Evolutionary conservation across 2,797 vertebrate genomes (phyloP).

Genomic region (Hapalemur alaotrensis): DNA sequence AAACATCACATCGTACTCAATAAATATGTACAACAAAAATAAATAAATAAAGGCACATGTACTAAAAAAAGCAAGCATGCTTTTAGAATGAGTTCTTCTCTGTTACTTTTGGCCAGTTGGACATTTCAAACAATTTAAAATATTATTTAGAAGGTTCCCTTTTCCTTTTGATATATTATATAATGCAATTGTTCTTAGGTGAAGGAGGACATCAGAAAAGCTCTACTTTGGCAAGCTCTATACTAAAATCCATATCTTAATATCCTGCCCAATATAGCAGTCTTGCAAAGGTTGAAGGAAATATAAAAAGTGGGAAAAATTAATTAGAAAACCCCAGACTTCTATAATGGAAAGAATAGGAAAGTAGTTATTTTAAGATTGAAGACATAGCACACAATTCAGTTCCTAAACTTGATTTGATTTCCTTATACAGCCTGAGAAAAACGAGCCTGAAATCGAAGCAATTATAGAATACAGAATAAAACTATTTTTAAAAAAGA

Average conservation of each 20-base stretch:
- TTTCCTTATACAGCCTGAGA: neutral
- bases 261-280: neutral
- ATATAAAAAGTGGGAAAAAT: neutral
- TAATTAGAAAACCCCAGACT: neutral
- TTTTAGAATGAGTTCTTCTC: neutral
- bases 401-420: slow-evolving; percentile 33
- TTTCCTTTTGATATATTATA: neutral
- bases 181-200: neutral
- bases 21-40: neutral
- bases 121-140: neutral
- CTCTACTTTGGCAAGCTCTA: neutral
- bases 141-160: neutral
- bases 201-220: neutral
- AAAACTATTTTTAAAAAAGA: neutral
- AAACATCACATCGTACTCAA: neutral
- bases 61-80: neutral
- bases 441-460: neutral
- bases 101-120: neutral
- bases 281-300: neutral
- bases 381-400: neutral
- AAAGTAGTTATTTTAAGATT: slow-evolving; percentile 38
- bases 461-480: slow-evolving; percentile 52
- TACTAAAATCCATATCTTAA: neutral
- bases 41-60: neutral
- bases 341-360: neutral